Evolutionary conservation across 2,797 vertebrate genomes (phyloP), one percentile per base, ranked within the genome.

Genomic region (Schizothorax lantsangensis): DNA sequence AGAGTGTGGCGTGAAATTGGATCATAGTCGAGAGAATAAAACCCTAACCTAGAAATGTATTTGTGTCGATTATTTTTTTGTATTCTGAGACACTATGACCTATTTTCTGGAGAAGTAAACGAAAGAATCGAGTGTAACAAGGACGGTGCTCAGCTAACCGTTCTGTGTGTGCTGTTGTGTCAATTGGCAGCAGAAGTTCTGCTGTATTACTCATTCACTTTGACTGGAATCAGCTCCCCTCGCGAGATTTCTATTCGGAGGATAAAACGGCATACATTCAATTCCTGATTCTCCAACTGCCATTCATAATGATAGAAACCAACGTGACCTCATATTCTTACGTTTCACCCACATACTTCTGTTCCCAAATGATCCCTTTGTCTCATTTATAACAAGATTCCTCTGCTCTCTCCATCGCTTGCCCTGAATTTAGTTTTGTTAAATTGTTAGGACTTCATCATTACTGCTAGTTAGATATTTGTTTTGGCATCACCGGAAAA

Each of bases 1-100:
- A 86, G 85, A 88, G 84, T 81, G 85, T 84, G 78, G 87, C 87
- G 88, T 89, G 85, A 91, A 86, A 91, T 90, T 80, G 87, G 85
- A 91, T 92, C 91, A 89, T 74, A 91, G 85, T 86, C 78, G 71
- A 86, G 72, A 84, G 86, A 89, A 89, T 85, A 87, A 90, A 89
- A 68, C 79, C 73, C 81, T 84, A 68, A 88, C 84, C 80, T 79
- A 86, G 72, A 87, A 88, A 84, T 91, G 14, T 89, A 86, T 88
- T 86, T 77, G 86, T 77, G 78, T 79, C 43, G 78, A 83, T 87
- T 86, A 83, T 88, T 81, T 83, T 84, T 45, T 79, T 72, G 69
- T 64, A 73, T 86, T 71, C 84, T 88, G 81, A 72, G 80, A 80
- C 49, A 89, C 86, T 64, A 83, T 89, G 84, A 88, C 86, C 88